Conservation (phyloP, 1,140 invertebrate species). For the Capitella teleta region DNA sequence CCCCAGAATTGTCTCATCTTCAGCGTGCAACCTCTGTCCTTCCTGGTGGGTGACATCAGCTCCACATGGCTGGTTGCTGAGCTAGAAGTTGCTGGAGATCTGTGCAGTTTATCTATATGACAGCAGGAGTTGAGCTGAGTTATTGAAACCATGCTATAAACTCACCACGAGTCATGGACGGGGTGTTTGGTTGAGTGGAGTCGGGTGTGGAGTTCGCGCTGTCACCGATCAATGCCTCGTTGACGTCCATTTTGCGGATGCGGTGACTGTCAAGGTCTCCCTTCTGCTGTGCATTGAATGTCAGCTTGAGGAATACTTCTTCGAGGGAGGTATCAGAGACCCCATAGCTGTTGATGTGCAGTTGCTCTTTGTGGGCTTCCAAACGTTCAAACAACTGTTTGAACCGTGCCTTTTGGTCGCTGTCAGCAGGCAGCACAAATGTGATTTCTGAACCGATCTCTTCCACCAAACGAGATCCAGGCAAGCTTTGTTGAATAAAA, state of each 20-base stretch:
- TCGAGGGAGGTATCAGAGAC: slow-evolving; percentile 71
- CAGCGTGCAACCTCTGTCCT: background rate
- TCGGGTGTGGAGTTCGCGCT: too few relatives aligned
- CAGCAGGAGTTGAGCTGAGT: too few relatives aligned
- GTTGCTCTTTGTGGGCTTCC: slow-evolving; percentile 47
- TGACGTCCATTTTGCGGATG: too few relatives aligned
- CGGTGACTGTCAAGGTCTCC: background rate
- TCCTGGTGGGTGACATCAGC: too few relatives aligned
- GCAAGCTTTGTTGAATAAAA: background rate
- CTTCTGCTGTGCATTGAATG: slow-evolving; percentile 14
- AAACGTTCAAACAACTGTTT: slow-evolving; percentile 51
- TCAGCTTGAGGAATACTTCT: slow-evolving; percentile 47
- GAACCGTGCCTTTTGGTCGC: slow-evolving; percentile 12
- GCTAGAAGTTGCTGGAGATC: background rate
- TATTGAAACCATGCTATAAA: too few relatives aligned
- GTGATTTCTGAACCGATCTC: slow-evolving; percentile 2
- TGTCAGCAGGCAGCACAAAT: slow-evolving; percentile 14
- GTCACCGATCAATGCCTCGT: too few relatives aligned
- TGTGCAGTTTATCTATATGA: too few relatives aligned
- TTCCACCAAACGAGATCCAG: background rate
- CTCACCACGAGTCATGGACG: too few relatives aligned
- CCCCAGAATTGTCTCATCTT: slow-evolving; percentile 21
- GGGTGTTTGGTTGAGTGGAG: too few relatives aligned
- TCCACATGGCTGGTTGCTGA: background rate
- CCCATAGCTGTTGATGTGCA: slow-evolving; percentile 63